Percentiles rank a stretch among this genome's conserved stretches.
phyloP scores from a whole-genome alignment of 2,113 vertebrate species.

The Alces alces region DNA sequence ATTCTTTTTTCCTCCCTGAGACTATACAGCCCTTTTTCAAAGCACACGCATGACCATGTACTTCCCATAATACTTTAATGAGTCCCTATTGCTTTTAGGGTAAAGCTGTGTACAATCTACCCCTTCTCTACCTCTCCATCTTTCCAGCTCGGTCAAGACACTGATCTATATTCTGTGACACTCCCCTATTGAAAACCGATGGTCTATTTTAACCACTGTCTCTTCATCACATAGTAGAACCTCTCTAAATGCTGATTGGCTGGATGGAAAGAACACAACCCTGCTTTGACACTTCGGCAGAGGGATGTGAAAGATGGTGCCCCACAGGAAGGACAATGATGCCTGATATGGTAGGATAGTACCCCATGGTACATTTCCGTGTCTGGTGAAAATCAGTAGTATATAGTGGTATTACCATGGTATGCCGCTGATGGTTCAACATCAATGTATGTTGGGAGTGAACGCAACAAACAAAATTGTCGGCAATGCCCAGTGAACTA shows the following conservation, averaged over 20 bases:
- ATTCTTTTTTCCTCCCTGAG: background rate
- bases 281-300: background rate
- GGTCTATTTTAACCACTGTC: background rate
- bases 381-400: background rate
- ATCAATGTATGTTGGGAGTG: background rate
- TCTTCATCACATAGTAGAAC: background rate
- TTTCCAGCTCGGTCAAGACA: background rate
- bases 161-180: background rate
- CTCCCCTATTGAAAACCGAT: background rate
- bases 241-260: background rate
- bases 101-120: background rate
- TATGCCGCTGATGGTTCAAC: background rate
- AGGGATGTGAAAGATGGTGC: background rate
- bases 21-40: background rate
- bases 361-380: too few relatives aligned
- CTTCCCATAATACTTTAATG: background rate
- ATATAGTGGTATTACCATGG: background rate
- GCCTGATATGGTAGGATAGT: background rate
- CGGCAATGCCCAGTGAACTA: background rate
- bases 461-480: background rate
- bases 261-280: background rate
- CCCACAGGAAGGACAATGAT: background rate
- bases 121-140: background rate
- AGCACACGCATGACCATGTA: background rate
- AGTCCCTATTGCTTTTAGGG: background rate